Conservation (phyloP, 2,888 invertebrate species). For the Aleiodes leptofemur region DNA sequence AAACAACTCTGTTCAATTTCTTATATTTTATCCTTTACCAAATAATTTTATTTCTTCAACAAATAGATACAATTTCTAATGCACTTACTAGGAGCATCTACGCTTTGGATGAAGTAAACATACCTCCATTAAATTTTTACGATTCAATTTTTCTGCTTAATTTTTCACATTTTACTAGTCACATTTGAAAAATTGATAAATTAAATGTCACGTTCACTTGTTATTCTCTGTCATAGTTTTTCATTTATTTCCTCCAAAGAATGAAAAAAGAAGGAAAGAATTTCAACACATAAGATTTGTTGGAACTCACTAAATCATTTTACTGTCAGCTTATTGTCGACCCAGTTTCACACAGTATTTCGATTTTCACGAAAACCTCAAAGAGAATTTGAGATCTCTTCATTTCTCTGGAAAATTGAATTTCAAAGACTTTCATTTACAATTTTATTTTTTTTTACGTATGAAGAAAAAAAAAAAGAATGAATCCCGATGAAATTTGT, state of each 20-base stretch:
- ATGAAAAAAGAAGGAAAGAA: not conserved
- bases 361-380: not conserved
- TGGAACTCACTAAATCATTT: constrained; percentile 39
- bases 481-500: no score
- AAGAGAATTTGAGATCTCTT: not conserved
- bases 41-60: no score
- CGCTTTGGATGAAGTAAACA: no score
- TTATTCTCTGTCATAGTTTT: constrained; percentile 24
- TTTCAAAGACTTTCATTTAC: no score
- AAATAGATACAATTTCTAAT: no score
- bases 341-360: constrained; percentile 28
- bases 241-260: not conserved
- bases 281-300: constrained; percentile 39
- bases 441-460: no score
- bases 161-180: no score
- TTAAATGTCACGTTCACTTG: not conserved
- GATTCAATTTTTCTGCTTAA: no score
- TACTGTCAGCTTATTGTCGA: constrained; percentile 43
- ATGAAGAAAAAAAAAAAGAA: no score
- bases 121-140: not conserved
- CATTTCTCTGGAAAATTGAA: not conserved
- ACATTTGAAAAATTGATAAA: constrained; percentile 35
- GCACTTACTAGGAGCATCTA: no score
- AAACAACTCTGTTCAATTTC: constrained; percentile 53
- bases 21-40: constrained; percentile 30